phyloP scores from a whole-genome alignment of 2,797 vertebrate genomes.

The Prionace glauca region DNA sequence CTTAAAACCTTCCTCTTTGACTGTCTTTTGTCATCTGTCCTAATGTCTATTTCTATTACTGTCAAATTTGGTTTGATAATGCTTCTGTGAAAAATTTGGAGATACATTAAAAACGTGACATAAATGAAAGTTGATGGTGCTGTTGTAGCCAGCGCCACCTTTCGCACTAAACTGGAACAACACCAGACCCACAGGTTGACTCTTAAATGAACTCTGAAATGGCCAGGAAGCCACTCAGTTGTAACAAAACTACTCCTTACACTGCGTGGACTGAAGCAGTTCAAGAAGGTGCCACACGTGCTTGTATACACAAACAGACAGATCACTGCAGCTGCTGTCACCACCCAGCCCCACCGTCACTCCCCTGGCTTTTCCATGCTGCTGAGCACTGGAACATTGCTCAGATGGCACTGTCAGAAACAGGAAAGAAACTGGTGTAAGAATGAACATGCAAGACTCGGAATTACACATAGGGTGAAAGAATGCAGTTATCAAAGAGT shows the following conservation, averaged over 20 bases:
- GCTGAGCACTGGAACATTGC: slow-evolving; percentile 90
- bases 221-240: too few relatives aligned
- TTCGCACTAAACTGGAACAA: background rate
- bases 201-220: too few relatives aligned
- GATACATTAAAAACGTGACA: too few relatives aligned
- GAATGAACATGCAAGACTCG: background rate
- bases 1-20: too few relatives aligned
- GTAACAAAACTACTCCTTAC: too few relatives aligned
- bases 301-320: slow-evolving; percentile 92
- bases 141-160: background rate
- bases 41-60: too few relatives aligned
- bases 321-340: slow-evolving; percentile 81
- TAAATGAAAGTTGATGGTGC: background rate
- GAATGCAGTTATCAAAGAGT: background rate
- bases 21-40: too few relatives aligned
- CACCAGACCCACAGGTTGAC: too few relatives aligned
- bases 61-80: too few relatives aligned
- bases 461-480: slow-evolving; percentile 15
- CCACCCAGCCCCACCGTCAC: slow-evolving; percentile 81
- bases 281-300: slow-evolving; percentile 61
- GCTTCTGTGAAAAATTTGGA: too few relatives aligned
- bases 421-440: slow-evolving; percentile 14
- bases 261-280: too few relatives aligned
- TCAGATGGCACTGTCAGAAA: slow-evolving; percentile 79
- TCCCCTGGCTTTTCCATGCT: slow-evolving; percentile 81